phyloP scores from a whole-genome alignment of 2,888 invertebrate genomes.

The Bellardia pandia region DNA sequence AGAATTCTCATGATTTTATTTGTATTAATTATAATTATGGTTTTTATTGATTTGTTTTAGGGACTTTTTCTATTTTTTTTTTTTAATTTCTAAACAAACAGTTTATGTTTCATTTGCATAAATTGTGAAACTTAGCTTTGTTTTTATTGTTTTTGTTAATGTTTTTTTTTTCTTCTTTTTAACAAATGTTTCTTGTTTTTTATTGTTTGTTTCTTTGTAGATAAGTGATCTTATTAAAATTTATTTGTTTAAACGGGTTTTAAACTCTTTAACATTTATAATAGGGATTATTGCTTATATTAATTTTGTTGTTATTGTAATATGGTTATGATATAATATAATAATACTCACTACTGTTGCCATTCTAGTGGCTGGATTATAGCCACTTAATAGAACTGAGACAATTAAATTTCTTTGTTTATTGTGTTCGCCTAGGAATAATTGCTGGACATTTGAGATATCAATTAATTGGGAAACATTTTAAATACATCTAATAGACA shows the following conservation, averaged over 20 bases:
- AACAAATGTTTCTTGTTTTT: background rate
- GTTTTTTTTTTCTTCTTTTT: background rate
- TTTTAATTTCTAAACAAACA: background rate
- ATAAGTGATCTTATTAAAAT: slow-evolving; percentile 3
- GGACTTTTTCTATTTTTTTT: background rate
- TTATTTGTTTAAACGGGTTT: background rate
- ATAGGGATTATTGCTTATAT: background rate
- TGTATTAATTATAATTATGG: slow-evolving; percentile 14
- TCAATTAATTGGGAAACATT: too few relatives aligned
- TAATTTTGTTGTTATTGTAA: background rate
- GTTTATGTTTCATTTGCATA: background rate
- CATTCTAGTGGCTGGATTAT: slow-evolving; percentile 82
- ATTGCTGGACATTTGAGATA: too few relatives aligned
- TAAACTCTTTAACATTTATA: slow-evolving; percentile 13
- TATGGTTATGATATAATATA: background rate
- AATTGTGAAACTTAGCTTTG: background rate
- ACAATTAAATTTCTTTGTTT: slow-evolving; percentile 82
- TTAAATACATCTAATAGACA: too few relatives aligned
- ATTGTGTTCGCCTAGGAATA: too few relatives aligned
- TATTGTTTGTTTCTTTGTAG: background rate
- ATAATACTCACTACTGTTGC: slow-evolving; percentile 81
- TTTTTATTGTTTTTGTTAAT: too few relatives aligned
- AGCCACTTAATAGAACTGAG: slow-evolving; percentile 81
- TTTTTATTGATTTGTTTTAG: slow-evolving; percentile 8
- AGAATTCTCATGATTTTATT: slow-evolving; percentile 1